A percentile compares a stretch with the other conserved stretches of the same genome.
Evolutionary conservation across 2,888 invertebrate genomes (phyloP).

Genomic region (Emmelina monodactyla): DNA sequence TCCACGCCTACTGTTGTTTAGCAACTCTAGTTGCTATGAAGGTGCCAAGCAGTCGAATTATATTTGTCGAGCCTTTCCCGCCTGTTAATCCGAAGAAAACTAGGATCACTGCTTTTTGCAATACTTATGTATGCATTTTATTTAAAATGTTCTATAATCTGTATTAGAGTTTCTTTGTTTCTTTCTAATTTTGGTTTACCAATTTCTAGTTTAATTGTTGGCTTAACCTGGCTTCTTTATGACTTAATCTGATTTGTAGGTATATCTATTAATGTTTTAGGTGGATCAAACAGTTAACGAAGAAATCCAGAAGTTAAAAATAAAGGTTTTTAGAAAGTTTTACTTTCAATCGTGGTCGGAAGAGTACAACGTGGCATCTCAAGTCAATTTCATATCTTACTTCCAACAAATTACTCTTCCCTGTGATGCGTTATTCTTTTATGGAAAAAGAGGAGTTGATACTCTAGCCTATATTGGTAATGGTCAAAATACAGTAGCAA

Average conservation of each 20-base stretch:
- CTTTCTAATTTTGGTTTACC: no score
- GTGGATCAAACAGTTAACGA: constrained; percentile 58
- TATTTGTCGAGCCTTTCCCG: constrained; percentile 67
- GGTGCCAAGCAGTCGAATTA: constrained; percentile 61
- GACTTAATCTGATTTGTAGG: no score
- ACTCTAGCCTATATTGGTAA: constrained; percentile 46
- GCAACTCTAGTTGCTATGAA: constrained; percentile 68
- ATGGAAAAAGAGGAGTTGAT: constrained; percentile 52
- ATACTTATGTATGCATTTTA: constrained; percentile 33
- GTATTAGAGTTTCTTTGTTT: no score
- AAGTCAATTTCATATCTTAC: constrained; percentile 57
- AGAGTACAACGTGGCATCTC: constrained; percentile 29
- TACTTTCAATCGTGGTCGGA: constrained; percentile 64
- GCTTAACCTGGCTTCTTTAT: no score
- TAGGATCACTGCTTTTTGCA: constrained; percentile 41
- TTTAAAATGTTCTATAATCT: no score
- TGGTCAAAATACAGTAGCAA: no score
- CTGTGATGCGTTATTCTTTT: constrained; percentile 67
- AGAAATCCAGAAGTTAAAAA: constrained; percentile 36
- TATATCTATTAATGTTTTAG: no score
- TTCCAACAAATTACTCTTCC: constrained; percentile 41
- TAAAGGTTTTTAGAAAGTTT: constrained; percentile 57
- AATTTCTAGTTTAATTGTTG: no score
- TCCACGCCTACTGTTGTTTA: constrained; percentile 73
- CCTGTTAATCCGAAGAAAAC: constrained; percentile 25